Conservation (phyloP, 2,888 invertebrate genomes). For the Odontomyia ornata region DNA sequence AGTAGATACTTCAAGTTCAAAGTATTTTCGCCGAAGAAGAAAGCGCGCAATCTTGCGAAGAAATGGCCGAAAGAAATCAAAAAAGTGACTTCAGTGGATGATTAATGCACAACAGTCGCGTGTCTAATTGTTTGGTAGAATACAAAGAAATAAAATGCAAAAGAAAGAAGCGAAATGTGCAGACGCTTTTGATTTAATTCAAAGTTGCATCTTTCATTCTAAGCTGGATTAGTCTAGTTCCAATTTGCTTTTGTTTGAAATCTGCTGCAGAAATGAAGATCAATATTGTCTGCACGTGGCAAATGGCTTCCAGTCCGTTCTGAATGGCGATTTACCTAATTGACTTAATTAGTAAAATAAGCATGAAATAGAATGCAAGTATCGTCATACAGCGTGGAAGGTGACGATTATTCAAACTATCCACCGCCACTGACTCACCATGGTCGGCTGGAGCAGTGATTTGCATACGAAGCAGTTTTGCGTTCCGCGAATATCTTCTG, state of each 20-base stretch:
- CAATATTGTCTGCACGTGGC: background rate
- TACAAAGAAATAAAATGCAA: no score
- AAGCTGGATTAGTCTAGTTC: no score
- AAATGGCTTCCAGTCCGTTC: background rate
- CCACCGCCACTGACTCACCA: background rate
- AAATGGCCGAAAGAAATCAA: background rate
- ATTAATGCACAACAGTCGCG: conserved; percentile 9
- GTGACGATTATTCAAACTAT: background rate
- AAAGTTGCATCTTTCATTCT: no score
- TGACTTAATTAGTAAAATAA: background rate
- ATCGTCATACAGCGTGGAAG: no score
- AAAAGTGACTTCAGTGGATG: background rate
- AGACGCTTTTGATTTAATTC: no score
- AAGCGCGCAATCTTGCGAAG: background rate
- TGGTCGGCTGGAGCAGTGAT: background rate
- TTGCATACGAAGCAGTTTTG: background rate
- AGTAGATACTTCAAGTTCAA: background rate
- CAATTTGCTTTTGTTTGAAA: background rate
- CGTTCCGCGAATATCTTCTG: background rate
- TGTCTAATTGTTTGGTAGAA: background rate
- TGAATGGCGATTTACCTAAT: background rate
- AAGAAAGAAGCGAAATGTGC: no score
- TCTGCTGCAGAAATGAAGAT: background rate
- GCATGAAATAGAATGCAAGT: no score
- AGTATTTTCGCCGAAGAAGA: background rate